Conservation (phyloP, 2,113 vertebrate genomes). For the Tachysurus vachellii region DNA sequence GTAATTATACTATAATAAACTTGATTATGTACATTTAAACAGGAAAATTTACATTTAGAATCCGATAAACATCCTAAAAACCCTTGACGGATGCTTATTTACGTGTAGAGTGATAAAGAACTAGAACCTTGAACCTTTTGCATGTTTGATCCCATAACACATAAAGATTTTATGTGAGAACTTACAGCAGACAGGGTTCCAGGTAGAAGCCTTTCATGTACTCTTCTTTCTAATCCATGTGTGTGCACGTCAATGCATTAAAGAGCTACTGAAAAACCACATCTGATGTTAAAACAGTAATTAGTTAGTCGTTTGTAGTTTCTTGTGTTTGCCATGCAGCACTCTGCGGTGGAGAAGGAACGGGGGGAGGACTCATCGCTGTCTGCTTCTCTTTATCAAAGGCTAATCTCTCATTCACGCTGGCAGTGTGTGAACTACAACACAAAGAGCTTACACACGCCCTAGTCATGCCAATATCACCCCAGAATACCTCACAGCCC, state of each 20-base stretch:
- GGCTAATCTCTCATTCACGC: conserved; percentile 55
- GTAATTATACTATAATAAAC: not conserved
- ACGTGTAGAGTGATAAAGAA: not conserved
- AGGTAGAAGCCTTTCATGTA: not conserved
- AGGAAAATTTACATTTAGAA: not conserved
- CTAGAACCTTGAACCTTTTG: not conserved
- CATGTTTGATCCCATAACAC: not conserved
- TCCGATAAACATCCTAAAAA: not conserved
- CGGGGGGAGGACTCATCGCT: not conserved
- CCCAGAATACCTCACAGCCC: conserved; percentile 46
- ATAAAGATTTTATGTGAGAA: not conserved
- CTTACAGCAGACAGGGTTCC: not conserved
- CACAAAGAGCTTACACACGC: conserved; percentile 60
- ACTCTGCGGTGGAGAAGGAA: not conserved
- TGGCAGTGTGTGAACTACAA: conserved; percentile 60
- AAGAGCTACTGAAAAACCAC: not conserved
- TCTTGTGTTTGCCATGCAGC: not conserved
- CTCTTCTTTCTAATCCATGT: not conserved
- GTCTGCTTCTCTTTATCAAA: conserved; percentile 40
- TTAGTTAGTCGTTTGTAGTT: not conserved
- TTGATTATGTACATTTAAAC: not conserved
- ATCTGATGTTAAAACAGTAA: not conserved
- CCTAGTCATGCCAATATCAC: conserved; percentile 47
- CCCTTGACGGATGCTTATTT: not conserved
- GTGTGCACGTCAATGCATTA: not conserved